phyloP scores from a whole-genome alignment of 2,797 vertebrate genomes.

The Darevskia nairensis region DNA sequence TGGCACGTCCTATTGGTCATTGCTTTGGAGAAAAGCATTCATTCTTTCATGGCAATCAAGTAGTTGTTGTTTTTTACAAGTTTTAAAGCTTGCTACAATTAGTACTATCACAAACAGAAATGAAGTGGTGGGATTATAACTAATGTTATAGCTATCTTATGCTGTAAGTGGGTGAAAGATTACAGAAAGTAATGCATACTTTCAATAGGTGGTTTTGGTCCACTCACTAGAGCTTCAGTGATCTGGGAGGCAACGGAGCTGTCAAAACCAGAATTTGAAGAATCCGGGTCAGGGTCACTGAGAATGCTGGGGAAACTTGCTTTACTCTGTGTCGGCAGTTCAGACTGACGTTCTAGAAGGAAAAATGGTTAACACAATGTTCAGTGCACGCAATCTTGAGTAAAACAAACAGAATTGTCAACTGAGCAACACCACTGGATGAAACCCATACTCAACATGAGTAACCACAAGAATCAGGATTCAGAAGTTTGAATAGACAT shows the following conservation, averaged over 20 bases:
- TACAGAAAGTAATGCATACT: slow-evolving; percentile 81
- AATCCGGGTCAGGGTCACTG: slow-evolving; percentile 97
- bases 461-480: background rate
- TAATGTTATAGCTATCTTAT: background rate
- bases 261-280: slow-evolving; percentile 97
- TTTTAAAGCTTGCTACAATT: background rate
- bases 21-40: background rate
- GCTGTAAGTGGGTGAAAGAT: accelerated
- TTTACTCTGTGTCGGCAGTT: slow-evolving; percentile 97
- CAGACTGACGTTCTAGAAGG: slow-evolving; percentile 92
- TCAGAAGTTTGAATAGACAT: background rate
- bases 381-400: background rate
- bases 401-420: background rate
- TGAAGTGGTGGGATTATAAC: background rate
- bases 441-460: background rate
- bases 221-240: slow-evolving; percentile 95
- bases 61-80: background rate
- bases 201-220: slow-evolving; percentile 95
- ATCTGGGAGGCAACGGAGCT: slow-evolving; percentile 98
- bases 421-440: no score
- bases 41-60: background rate
- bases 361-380: slow-evolving; percentile 43
- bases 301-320: slow-evolving; percentile 98
- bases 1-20: background rate
- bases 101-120: background rate